Percentiles rank a stretch among this genome's conserved stretches.
Evolutionary conservation across 2,797 vertebrate genomes (phyloP).

Genomic region (Heliangelus exortis): DNA sequence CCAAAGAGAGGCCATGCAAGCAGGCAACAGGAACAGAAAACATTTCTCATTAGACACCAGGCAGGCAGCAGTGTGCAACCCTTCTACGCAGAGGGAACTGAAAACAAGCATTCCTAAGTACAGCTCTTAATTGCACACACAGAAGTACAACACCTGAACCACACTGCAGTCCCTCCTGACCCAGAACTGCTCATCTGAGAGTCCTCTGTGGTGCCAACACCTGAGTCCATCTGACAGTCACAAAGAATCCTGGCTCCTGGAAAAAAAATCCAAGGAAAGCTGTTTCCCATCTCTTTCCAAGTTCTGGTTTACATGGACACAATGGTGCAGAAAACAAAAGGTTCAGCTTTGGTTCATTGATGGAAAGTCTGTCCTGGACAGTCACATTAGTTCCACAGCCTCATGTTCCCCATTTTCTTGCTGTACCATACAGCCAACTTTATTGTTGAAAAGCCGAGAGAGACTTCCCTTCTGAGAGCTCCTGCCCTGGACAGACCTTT

Average conservation of each 20-base stretch:
- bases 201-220: neutral
- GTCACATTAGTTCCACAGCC: constrained; percentile 68
- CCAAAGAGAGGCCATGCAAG: neutral
- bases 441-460: constrained; percentile 82
- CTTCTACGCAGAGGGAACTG: neutral
- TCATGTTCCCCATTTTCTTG: constrained; percentile 58
- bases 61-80: neutral
- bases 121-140: neutral
- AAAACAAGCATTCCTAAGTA: rapidly evolving
- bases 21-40: neutral
- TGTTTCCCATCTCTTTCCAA: neutral
- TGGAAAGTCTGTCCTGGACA: neutral
- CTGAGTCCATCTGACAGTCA: neutral
- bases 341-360: constrained; percentile 17
- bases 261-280: no score
- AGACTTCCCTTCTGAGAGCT: constrained; percentile 75
- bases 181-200: neutral
- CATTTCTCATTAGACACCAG: neutral
- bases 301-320: constrained; percentile 2
- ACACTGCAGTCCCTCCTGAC: neutral
- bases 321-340: constrained; percentile 39
- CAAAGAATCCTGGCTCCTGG: neutral
- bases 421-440: constrained; percentile 75
- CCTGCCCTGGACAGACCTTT: constrained; percentile 59
- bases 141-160: neutral